Evolutionary conservation across 2,888 invertebrate genomes (phyloP).

Genomic region (Cenopis cana): DNA sequence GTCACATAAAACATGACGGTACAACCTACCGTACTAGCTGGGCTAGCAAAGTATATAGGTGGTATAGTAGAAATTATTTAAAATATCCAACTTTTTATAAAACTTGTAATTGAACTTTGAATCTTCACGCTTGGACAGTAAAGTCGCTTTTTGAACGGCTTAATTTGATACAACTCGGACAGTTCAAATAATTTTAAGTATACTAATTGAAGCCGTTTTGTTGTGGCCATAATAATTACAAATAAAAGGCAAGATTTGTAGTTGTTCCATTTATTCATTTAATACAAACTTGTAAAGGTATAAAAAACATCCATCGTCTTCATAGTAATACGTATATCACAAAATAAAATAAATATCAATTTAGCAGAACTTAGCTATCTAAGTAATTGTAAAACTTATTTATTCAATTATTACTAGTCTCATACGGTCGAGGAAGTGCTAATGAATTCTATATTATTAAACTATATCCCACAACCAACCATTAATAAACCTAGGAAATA

Average conservation of each 20-base stretch:
- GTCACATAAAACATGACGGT: no score
- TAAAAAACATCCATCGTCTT: conserved; percentile 23
- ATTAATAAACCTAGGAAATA: conserved; percentile 7
- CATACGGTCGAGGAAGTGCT: conserved; percentile 75
- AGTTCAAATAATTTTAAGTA: no score
- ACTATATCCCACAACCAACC: conserved; percentile 38
- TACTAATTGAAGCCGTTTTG: no score
- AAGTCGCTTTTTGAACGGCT: no score
- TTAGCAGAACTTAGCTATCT: not conserved
- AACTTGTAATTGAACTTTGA: no score
- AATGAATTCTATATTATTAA: conserved; percentile 53
- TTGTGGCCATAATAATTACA: not conserved
- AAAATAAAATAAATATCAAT: conserved; percentile 33
- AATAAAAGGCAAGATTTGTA: conserved; percentile 13
- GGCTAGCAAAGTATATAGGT: no score
- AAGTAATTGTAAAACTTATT: conserved; percentile 8
- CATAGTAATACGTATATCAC: conserved; percentile 39
- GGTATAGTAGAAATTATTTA: no score
- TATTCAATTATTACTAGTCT: conserved; percentile 14
- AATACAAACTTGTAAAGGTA: conserved; percentile 32
- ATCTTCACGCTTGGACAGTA: no score
- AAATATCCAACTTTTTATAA: no score
- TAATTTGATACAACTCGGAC: no score
- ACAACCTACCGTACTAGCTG: no score
- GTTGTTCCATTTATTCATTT: conserved; percentile 24